Conservation (phyloP, 2,888 invertebrate species). For the Spodoptera picta region DNA sequence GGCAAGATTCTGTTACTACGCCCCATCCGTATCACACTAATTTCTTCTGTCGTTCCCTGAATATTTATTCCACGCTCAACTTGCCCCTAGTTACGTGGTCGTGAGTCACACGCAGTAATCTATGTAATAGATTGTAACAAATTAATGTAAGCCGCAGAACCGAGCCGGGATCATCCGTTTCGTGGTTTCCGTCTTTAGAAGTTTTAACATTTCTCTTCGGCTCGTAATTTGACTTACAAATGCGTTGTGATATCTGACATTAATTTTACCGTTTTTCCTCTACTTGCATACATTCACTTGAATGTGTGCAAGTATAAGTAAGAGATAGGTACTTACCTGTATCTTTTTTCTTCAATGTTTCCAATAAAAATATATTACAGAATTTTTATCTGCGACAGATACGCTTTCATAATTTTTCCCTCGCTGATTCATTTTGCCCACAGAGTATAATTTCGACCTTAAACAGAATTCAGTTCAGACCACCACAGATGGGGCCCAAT, state of each 20-base stretch:
- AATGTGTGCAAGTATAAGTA: no score
- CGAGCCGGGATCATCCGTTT: constrained; percentile 26
- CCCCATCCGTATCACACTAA: constrained; percentile 56
- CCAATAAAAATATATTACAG: not conserved
- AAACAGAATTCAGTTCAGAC: constrained; percentile 40
- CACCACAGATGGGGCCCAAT: no score
- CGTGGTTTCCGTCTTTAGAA: constrained; percentile 41
- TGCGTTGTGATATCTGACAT: constrained; percentile 32
- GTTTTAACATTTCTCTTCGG: constrained; percentile 35
- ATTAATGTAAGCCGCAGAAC: constrained; percentile 39
- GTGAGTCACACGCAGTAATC: constrained; percentile 47
- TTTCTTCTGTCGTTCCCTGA: constrained; percentile 56
- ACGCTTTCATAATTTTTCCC: constrained; percentile 36
- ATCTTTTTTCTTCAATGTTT: no score
- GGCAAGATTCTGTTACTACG: constrained; percentile 59
- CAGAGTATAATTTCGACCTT: constrained; percentile 40
- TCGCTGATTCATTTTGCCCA: constrained; percentile 34
- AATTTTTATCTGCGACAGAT: constrained; percentile 20
- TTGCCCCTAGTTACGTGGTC: constrained; percentile 34
- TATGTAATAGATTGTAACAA: constrained; percentile 44
- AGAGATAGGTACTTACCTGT: no score
- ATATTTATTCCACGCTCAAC: constrained; percentile 54
- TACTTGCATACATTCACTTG: no score
- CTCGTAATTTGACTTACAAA: constrained; percentile 43
- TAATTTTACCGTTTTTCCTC: constrained; percentile 16